Evolutionary conservation across 1,140 invertebrate species (phyloP).

Genomic region (Adelges cooleyi): DNA sequence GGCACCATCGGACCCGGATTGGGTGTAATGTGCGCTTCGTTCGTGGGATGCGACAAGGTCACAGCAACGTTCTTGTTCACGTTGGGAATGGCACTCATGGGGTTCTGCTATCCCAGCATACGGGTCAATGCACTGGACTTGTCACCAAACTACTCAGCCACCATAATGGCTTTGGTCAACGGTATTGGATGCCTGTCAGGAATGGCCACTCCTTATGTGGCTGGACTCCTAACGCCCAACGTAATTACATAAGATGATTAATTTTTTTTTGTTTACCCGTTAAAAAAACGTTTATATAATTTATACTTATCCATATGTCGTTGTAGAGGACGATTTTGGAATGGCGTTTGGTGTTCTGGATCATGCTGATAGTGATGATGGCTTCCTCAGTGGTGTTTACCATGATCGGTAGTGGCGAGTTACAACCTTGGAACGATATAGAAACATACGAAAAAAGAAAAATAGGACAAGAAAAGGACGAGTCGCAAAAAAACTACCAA

Average conservation of each 20-base stretch:
- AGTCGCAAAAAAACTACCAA: neutral
- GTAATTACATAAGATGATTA: constrained; percentile 36
- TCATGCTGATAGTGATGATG: constrained; percentile 40
- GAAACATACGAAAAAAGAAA: constrained; percentile 1
- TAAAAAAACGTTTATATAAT: neutral
- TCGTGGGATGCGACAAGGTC: constrained; percentile 46
- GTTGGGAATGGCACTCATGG: constrained; percentile 56
- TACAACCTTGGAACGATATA: constrained; percentile 36
- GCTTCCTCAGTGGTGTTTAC: constrained; percentile 41
- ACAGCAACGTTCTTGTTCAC: constrained; percentile 55
- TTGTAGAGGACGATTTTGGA: constrained; percentile 37
- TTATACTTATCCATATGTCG: neutral
- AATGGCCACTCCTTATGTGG: constrained; percentile 43
- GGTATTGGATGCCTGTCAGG: constrained; percentile 62
- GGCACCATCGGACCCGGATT: constrained; percentile 61
- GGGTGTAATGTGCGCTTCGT: constrained; percentile 59
- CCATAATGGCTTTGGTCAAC: constrained; percentile 66
- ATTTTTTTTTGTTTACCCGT: neutral
- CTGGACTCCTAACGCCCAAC: constrained; percentile 40
- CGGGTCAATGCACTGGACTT: constrained; percentile 67
- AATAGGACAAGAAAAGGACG: neutral
- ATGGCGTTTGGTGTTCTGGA: constrained; percentile 47
- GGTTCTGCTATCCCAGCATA: constrained; percentile 52
- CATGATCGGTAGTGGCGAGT: constrained; percentile 36
- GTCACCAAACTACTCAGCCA: constrained; percentile 63